Percentiles rank a stretch among this genome's conserved stretches.
phyloP scores from a whole-genome alignment of 2,797 vertebrate species.

The Heliangelus exortis region DNA sequence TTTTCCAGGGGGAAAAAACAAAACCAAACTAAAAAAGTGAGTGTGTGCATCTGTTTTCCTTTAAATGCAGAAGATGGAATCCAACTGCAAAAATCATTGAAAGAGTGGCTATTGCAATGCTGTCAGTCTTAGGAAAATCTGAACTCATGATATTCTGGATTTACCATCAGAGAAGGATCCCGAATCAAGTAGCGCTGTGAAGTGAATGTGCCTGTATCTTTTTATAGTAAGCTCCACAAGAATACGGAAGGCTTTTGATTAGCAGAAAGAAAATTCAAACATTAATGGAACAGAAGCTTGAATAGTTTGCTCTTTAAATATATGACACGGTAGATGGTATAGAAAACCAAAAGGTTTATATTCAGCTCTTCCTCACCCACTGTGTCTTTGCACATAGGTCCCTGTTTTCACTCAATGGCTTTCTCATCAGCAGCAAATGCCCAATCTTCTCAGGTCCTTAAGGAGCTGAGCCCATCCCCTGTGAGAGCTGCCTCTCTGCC shows the following conservation, averaged over 20 bases:
- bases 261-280: background rate
- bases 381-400: background rate
- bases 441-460: background rate
- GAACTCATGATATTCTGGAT: background rate
- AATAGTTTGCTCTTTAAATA: background rate
- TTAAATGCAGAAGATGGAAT: background rate
- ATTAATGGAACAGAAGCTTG: background rate
- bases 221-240: background rate
- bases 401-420: background rate
- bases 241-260: background rate
- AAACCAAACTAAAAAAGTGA: too few relatives aligned
- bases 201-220: background rate
- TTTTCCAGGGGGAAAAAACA: background rate
- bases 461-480: fast-evolving
- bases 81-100: background rate
- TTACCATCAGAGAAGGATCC: background rate
- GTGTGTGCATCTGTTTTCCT: background rate
- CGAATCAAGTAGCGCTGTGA: background rate
- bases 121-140: background rate
- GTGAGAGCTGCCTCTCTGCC: background rate
- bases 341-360: background rate
- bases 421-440: background rate
- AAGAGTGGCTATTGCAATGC: background rate
- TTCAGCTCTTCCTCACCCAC: background rate
- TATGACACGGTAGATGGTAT: background rate